Evolutionary conservation across 2,113 vertebrate genomes (phyloP), one percentile per base, ranked within the genome.

Genomic region (Sphaerodactylus townsendi): DNA sequence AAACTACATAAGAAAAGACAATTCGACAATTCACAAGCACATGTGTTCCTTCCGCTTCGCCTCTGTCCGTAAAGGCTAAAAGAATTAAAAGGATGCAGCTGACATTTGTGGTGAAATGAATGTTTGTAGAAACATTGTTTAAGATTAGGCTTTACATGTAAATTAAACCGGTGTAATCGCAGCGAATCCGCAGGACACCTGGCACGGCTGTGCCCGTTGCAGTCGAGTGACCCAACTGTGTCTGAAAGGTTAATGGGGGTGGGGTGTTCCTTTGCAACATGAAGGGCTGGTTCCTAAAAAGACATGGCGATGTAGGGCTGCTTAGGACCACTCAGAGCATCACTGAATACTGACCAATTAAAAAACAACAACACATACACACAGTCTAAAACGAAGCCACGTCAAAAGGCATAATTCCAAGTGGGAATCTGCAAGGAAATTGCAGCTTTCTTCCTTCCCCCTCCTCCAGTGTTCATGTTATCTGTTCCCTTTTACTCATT

Each of bases 91-190:
- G 30, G 25, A 23, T 82, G 86, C 66, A 73, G 17, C 11, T 3
- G 73, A 44, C 23, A 19, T 25, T 23, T 3, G 0, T 1, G 25
- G 80, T 53, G 56, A 0, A 19, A 15, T 28, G 1, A 3, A 53
- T 0, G 14, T 84, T 3, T 53, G 35, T 1, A 19, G 78, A 86
- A 35, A 41, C 5, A 53, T 6, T 75, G 0, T 2, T 90, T 41
- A 75, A 75, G 73, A 50, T 75, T 53, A 75, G 44, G 73, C 30
- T 53, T 75, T 33, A 46, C 3, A 2, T 87, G 23, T 83, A 74
- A 86, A 87, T 35, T 59, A 7, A 1, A 9, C 0, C 10, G 4
- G 9, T 85, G 88, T 90, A 79, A 17, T 28, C 1, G 35, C 88
- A 86, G 37, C 44, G 0, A 77, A 48, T 41, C 39, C 65, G 75